A percentile compares a stretch with the other conserved stretches of the same genome.
phyloP scores from a whole-genome alignment of 2,888 invertebrate species.

The Rhimphoctona megacephalus region DNA sequence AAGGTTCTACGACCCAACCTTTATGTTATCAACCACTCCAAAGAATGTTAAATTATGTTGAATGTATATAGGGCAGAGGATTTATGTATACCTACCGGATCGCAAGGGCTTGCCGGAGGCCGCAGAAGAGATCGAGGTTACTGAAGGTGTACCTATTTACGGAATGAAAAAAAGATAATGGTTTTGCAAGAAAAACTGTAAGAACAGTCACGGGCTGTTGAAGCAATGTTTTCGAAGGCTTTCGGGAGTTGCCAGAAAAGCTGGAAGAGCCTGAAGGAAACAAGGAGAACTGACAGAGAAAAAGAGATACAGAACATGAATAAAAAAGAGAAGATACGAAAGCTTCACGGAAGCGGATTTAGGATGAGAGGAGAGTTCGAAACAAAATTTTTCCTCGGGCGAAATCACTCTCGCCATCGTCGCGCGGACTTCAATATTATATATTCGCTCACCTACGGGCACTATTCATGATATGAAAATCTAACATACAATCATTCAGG shows the following conservation, averaged over 20 bases:
- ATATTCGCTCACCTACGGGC: constrained; percentile 54
- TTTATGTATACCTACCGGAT: constrained; percentile 12
- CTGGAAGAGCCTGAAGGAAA: constrained; percentile 18
- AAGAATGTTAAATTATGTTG: constrained; percentile 54
- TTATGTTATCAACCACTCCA: constrained; percentile 41
- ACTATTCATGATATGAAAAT: constrained; percentile 45
- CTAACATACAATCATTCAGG: constrained; percentile 17
- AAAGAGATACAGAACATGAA: not conserved
- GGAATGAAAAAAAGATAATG: constrained; percentile 22
- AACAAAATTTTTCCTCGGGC: constrained; percentile 80
- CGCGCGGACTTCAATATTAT: constrained; percentile 55
- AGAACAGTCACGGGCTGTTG: constrained; percentile 28
- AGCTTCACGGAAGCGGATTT: constrained; percentile 63
- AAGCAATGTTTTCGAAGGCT: constrained; percentile 21
- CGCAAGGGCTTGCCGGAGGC: constrained; percentile 14
- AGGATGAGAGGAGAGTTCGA: constrained; percentile 66
- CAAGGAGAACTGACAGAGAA: constrained; percentile 9
- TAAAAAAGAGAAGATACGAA: constrained; percentile 4
- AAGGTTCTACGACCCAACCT: not conserved
- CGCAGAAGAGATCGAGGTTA: constrained; percentile 33
- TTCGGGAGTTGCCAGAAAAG: constrained; percentile 21
- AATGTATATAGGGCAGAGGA: constrained; percentile 8
- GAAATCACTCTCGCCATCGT: constrained; percentile 67
- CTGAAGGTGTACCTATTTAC: constrained; percentile 9
- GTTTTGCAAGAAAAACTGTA: constrained; percentile 12